Base-by-base conservation (phyloP, 2,797 vertebrate genomes). In the Brachymystax lenok region DNA sequence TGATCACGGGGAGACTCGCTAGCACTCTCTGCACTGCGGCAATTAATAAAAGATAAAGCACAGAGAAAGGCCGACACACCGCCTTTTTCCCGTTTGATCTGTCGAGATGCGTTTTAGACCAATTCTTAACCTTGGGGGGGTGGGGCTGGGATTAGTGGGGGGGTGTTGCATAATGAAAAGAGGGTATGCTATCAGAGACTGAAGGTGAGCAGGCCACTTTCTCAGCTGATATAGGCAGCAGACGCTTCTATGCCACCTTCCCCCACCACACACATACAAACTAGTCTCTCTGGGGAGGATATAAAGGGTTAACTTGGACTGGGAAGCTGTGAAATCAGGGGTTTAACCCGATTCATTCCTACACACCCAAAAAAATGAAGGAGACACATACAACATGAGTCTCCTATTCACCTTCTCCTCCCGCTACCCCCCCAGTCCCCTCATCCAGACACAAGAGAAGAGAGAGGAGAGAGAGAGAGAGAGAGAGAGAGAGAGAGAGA, bases 1-100 rank as follows among this genome's bases (percentile, higher is more conserved):
- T 92, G 92, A 94, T 92, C 91, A 92, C 40, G 87, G 85, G 84
- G 89, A 91, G 90, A 86, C 86, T 89, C 79, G 67, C 40, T 46
- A 12, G 88, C 81, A 69, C 88, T 88, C 88, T 86, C 82, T 86
- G 90, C 87, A 90, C 88, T 85, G 77, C 84, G 84, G 86, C 89
- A 92, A 93, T 95, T 94, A 94, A 94, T 94, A 93, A 94, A 93
- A 93, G 88, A 94, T 93, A 88, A 77, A 35, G 73, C 70, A 13
- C 81, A 80, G 86, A 92, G 90, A 91, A 91, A 87, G 86, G 84
- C 85, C 77, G 77, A 80, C 79, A 85, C 86, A 79, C 79, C 82
- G 79, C 75, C 59, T 35, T 46, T 14, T 40, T 40, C 10, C 30
- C 69, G n/a, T 85, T 91, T 90, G 87, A 90, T 92, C 90, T 76